phyloP scores from a whole-genome alignment of 2,888 invertebrate genomes.

The Trisateles emortualis region DNA sequence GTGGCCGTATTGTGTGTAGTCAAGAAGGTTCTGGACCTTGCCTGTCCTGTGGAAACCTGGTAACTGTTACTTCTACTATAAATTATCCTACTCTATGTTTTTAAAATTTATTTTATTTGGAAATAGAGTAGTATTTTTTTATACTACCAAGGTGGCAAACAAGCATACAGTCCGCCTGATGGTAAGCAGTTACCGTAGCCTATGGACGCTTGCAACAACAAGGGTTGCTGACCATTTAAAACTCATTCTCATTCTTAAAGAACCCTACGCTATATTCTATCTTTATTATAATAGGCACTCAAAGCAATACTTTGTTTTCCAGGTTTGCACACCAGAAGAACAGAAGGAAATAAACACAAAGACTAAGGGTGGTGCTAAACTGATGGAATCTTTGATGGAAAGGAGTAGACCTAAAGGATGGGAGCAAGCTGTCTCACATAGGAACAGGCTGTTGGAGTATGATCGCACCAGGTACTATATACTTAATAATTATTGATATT shows the following conservation, averaged over 20 bases:
- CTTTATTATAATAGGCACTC: no score
- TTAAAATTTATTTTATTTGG: no score
- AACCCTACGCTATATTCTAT: no score
- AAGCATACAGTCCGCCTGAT: no score
- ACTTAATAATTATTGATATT: no score
- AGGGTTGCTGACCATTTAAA: no score
- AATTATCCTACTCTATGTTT: no score
- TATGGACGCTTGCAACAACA: no score
- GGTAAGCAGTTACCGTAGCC: no score
- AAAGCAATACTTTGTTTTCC: neutral
- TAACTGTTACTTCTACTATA: conserved; percentile 74
- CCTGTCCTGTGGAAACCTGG: conserved; percentile 95
- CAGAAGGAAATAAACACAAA: conserved; percentile 88
- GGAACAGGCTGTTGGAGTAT: conserved; percentile 94
- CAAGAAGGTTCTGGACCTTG: conserved; percentile 99
- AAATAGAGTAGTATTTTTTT: no score
- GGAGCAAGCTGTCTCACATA: conserved; percentile 91
- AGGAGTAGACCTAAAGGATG: conserved; percentile 87
- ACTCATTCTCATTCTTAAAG: no score
- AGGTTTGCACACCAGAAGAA: conserved; percentile 92
- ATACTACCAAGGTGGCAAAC: no score
- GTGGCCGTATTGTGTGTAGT: conserved; percentile 97
- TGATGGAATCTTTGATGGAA: conserved; percentile 89
- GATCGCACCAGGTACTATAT: conserved; percentile 90
- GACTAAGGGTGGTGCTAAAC: conserved; percentile 89